phyloP scores from a whole-genome alignment of 2,888 invertebrate species.

The Drosophila ezoana region DNA sequence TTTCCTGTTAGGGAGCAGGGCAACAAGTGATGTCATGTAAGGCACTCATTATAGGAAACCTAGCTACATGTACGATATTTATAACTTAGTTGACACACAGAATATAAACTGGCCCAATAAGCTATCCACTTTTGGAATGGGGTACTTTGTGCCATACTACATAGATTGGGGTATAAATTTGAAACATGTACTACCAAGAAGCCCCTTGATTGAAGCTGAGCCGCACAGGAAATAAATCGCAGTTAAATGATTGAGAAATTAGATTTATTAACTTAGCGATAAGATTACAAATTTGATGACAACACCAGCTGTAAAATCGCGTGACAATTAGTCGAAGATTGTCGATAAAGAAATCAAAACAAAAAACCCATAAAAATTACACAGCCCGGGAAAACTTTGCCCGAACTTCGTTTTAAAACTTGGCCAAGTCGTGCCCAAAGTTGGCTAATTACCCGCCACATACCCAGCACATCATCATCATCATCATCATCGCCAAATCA shows the following conservation, averaged over 20 bases:
- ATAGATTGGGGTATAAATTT: slow-evolving; percentile 12
- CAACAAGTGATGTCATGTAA: no score
- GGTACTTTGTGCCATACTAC: slow-evolving; percentile 1
- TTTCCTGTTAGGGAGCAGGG: no score
- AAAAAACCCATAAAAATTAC: background rate
- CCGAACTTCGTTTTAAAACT: background rate
- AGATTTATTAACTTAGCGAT: slow-evolving; percentile 34
- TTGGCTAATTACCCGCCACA: no score
- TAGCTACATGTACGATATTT: no score
- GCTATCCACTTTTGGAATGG: background rate
- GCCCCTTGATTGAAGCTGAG: slow-evolving; percentile 13
- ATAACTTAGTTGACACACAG: no score
- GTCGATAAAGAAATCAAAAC: slow-evolving; percentile 4
- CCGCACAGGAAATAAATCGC: slow-evolving; percentile 36
- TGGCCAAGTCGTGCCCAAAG: no score
- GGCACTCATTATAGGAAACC: no score
- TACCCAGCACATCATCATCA: no score
- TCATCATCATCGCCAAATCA: no score
- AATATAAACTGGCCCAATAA: no score
- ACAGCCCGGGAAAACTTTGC: background rate
- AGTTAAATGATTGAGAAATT: slow-evolving; percentile 30
- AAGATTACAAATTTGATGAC: slow-evolving; percentile 27
- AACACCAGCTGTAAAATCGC: slow-evolving; percentile 2
- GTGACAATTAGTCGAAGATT: slow-evolving; percentile 6
- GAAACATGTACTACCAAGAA: slow-evolving; percentile 8